Evolutionary conservation across 1,140 invertebrate genomes (phyloP).

Genomic region (Prorops nasuta): DNA sequence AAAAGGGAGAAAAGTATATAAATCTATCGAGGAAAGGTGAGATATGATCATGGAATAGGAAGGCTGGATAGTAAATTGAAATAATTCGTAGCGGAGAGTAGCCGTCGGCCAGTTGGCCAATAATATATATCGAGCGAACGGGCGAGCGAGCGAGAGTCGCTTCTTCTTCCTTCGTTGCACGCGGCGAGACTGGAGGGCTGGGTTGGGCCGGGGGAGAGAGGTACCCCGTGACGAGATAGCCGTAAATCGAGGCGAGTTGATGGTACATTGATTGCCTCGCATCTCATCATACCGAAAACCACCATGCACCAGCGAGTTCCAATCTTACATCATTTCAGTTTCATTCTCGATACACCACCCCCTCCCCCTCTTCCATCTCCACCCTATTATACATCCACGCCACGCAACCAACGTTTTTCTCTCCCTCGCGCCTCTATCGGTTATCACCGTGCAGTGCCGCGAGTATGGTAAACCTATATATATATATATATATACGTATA

Average conservation of each 20-base stretch:
- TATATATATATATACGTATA: too few relatives aligned
- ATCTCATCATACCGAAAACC: slow-evolving; percentile 35
- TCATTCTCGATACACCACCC: too few relatives aligned
- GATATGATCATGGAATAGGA: slow-evolving; percentile 9
- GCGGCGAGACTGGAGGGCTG: too few relatives aligned
- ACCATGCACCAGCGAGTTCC: neutral
- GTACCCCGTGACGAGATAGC: slow-evolving; percentile 44
- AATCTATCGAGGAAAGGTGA: neutral
- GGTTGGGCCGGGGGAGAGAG: slow-evolving; percentile 6
- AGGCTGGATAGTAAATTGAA: slow-evolving; percentile 50
- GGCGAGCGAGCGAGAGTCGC: slow-evolving; percentile 25
- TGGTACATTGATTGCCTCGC: slow-evolving; percentile 55
- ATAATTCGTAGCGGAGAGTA: slow-evolving; percentile 49
- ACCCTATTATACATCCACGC: neutral
- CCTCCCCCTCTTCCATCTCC: neutral
- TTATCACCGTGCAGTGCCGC: too few relatives aligned
- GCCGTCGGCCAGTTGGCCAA: slow-evolving; percentile 36
- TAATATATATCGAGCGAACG: slow-evolving; percentile 18
- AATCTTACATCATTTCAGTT: too few relatives aligned
- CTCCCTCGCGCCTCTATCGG: neutral
- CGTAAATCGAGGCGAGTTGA: slow-evolving; percentile 54
- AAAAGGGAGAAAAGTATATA: neutral
- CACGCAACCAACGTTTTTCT: neutral
- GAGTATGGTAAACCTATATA: too few relatives aligned
- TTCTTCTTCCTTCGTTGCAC: too few relatives aligned